Evolutionary conservation across 2,797 vertebrate genomes (phyloP), one percentile per base, ranked within the genome.

Genomic region (Aldrovandia affinis): DNA sequence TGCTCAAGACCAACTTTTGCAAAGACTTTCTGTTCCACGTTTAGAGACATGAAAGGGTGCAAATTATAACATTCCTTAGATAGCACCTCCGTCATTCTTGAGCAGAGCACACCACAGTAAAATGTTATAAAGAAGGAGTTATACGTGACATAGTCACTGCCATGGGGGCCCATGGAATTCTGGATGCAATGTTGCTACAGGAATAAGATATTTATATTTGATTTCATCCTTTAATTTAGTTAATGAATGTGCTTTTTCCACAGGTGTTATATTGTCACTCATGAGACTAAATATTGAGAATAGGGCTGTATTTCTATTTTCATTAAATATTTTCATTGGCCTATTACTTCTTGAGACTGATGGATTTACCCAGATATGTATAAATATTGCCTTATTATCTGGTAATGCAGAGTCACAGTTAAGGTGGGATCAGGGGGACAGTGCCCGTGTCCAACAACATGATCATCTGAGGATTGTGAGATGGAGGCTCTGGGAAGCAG

Each of bases 41-140:
- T 77, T 77, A 47, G 73, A 7, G 42, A 33, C 54, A 22, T 80
- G 78, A 39, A 80, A 80, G 57, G 33, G 54, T 55, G 78, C 14
- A 33, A 80, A 80, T 33, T 80, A 59, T 55, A 33, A 33, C 30
- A 39, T 77, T 80, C 30, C 78, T 55, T 30, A 33, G 78, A 55
- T 54, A 57, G 47, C 50, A 30, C 47, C 78, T 28, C 78, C 44
- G 30, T 3, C 42, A n/a, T 77, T 44, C 73, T 77, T 77, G 42
- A 77, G 10, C 42, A 77, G 14, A 73, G 20, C 10, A 77, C 33
- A 47, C 73, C 73, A 47, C 73, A 44, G 25, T 22, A 15, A 75
- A 75, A 75, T 42, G 25, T 75, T 75, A 44, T 22, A 18, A 70
- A 70, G n/a, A 52, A 52, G 50, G 12, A 52, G 50, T 52, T 52